Percentiles rank a stretch among this genome's conserved stretches.
These are phyloP conservation scores for Caenorhabditis sp. DNA, from an alignment of 2,888 invertebrate species.

Conservation along the genomic window DNA sequence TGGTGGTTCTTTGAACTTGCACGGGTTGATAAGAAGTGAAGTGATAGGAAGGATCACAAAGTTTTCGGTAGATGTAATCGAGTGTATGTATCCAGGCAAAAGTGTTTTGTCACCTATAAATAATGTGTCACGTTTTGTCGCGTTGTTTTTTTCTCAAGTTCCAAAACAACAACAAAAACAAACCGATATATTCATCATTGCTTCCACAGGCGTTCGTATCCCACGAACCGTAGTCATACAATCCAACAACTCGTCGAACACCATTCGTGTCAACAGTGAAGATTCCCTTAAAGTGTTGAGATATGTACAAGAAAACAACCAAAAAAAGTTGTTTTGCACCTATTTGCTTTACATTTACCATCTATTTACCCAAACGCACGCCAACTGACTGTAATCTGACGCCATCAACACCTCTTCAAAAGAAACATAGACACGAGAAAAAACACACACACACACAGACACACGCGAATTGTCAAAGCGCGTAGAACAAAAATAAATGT, in stretches of 20 bases:
- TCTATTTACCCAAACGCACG: conserved; percentile 7
- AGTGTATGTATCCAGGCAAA: conserved; percentile 70
- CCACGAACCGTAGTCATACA: conserved; percentile 69
- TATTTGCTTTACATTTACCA: background rate
- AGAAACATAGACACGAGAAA: conserved; percentile 1
- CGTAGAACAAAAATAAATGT: too few relatives aligned
- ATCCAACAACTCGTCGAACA: conserved; percentile 65
- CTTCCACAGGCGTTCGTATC: conserved; percentile 66
- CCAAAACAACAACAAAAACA: background rate
- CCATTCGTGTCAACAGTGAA: conserved; percentile 68
- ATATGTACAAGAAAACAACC: background rate
- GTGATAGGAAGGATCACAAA: conserved; percentile 69
- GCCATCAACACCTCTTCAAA: conserved; percentile 16
- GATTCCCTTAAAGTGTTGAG: conserved; percentile 58
- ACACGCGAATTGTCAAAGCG: too few relatives aligned
- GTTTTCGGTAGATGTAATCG: conserved; percentile 69
- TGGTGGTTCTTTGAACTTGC: conserved; percentile 70
- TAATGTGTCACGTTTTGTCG: background rate
- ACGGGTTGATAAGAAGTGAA: conserved; percentile 69
- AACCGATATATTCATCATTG: conserved; percentile 69
- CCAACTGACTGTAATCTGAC: conserved; percentile 39
- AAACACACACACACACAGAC: conserved; percentile 1
- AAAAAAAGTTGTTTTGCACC: background rate
- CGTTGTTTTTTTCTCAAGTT: background rate
- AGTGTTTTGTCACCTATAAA: conserved; percentile 66